Evolutionary conservation across 1,140 invertebrate species (phyloP).

Genomic region (Bombus breviceps): DNA sequence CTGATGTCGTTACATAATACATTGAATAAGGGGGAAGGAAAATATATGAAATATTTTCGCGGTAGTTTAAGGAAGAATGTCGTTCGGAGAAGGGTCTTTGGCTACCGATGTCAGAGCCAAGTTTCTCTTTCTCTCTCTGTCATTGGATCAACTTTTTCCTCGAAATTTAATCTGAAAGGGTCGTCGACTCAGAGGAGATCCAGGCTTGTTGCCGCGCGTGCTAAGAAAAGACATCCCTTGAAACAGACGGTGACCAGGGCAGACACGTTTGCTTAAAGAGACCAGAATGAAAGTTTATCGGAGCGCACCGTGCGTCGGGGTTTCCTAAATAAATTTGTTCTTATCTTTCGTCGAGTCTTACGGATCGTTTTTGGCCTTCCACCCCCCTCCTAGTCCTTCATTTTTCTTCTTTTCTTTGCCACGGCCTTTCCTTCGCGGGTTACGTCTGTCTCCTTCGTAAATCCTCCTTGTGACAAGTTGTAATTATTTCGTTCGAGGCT

Average conservation of each 20-base stretch:
- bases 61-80: neutral
- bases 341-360: conserved; percentile 5
- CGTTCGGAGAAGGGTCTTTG: no score
- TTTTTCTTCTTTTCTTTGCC: neutral
- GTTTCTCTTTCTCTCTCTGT: neutral
- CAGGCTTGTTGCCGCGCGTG: neutral
- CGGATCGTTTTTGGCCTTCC: neutral
- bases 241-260: neutral
- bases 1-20: neutral
- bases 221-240: neutral
- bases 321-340: conserved; percentile 50
- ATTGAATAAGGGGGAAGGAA: neutral
- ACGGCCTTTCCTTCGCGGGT: neutral
- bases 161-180: conserved; percentile 37
- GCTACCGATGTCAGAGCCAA: no score
- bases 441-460: neutral
- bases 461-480: neutral
- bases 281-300: conserved; percentile 36
- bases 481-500: neutral
- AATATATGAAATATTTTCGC: neutral
- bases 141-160: conserved; percentile 5
- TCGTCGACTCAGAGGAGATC: neutral
- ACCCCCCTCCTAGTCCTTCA: neutral
- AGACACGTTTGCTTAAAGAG: conserved; percentile 32
- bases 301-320: neutral